A percentile compares a stretch with the other conserved stretches of the same genome.
Evolutionary conservation across 2,797 vertebrate genomes (phyloP).

Genomic region (Sylvilagus floridanus): DNA sequence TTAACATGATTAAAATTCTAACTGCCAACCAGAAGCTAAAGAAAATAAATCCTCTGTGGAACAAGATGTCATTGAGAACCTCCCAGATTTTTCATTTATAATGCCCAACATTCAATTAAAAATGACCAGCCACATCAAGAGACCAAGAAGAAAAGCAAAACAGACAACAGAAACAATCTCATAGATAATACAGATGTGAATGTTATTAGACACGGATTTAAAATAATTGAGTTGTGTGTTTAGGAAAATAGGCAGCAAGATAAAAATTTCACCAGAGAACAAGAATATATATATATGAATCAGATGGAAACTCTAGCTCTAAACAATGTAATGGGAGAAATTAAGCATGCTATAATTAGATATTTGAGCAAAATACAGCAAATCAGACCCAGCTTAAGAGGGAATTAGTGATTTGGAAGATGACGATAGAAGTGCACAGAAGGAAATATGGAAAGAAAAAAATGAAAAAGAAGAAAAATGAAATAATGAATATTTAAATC

Average conservation of each 20-base stretch:
- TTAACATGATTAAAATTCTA: slow-evolving; percentile 24
- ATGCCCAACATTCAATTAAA: slow-evolving; percentile 37
- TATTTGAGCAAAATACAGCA: not conserved
- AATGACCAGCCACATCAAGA: slow-evolving; percentile 17
- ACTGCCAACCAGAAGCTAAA: slow-evolving; percentile 11
- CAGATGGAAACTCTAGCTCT: not conserved
- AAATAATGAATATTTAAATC: not conserved
- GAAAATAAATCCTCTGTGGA: not conserved
- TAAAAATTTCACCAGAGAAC: not conserved
- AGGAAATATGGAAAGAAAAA: not conserved
- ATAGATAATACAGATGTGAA: not conserved
- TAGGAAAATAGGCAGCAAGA: slow-evolving; percentile 39
- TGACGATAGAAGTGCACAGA: slow-evolving; percentile 15
- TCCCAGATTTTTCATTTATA: slow-evolving; percentile 23
- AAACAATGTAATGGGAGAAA: slow-evolving; percentile 27
- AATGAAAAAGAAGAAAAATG: slow-evolving; percentile 20
- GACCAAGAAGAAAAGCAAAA: slow-evolving; percentile 26
- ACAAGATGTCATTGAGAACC: not conserved
- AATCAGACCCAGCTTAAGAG: slow-evolving; percentile 20
- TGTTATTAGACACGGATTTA: not conserved
- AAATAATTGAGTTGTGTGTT: slow-evolving; percentile 12
- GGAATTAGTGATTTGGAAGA: slow-evolving; percentile 20
- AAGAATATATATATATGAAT: not conserved
- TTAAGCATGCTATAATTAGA: not conserved
- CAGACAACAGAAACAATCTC: not conserved